Evolutionary conservation across 1,140 invertebrate genomes (phyloP), one percentile per base, ranked within the genome.

Genomic region (Chymomyza costata): DNA sequence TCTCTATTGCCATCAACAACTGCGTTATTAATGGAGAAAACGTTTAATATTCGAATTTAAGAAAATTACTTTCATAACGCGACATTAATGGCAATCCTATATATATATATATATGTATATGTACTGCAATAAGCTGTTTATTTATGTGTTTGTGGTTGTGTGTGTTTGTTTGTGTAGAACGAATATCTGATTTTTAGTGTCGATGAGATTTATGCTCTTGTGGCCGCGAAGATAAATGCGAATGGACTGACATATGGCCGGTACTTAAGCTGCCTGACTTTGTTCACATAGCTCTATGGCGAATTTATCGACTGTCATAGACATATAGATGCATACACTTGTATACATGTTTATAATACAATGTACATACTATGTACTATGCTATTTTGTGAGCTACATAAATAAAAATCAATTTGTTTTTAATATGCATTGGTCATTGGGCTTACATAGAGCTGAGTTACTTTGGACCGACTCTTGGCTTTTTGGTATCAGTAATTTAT

Each of bases 21-120:
- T 34, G 52, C 59, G 59, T 67, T 78, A 78, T 78, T 78, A 78
- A 78, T 78, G 71, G 58, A 25, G 39, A 45, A 63, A 78, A 39
- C 66, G 73, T 80, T 80, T 80, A 80, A 80, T 80, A 80, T 80
- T 74, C 73, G 73, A 80, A 80, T 80, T 80, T 80, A 80, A 80
- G 73, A 80, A 74, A 80, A 80, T 80, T 73, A 65, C 67, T 73
- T 78, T 80, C 74, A 73, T 80, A 80, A 73, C 65, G 68, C 48
- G 73, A 68, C 67, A 68, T 80, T 80, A 80, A 80, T 80, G 67
- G 73, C 40, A 73, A 58, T 67, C 53, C 60, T 31, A 41, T 64
- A 66, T 65, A 73, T 66, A 64, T 61, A 40, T 34, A 35, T 34
- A 8, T 34, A 59, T 59, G 53, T 34, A 51, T 41, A 45, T 21